Evolutionary conservation across 2,113 vertebrate genomes (phyloP), one percentile per base, ranked within the genome.

Genomic region (Toxotes chatareus): DNA sequence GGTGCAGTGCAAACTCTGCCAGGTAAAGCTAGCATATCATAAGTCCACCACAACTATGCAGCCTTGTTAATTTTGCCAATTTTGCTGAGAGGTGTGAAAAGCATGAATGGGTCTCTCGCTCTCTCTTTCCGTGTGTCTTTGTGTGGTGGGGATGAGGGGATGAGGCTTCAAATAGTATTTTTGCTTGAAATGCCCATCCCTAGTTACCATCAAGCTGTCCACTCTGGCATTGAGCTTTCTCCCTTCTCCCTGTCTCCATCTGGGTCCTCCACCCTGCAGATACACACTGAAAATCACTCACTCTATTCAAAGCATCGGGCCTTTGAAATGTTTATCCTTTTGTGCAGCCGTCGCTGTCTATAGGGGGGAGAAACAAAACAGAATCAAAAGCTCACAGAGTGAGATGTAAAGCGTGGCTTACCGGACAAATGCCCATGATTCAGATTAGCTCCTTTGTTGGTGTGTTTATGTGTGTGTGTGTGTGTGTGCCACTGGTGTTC

Each of bases 271-370:
- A 82, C 82, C 79, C 91, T 82, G 78, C 90, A 89, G 87, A 91
- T 75, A 85, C 80, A 86, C 81, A 85, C 47, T 79, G 87, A 87
- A 93, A 94, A 94, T 92, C 91, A 90, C 84, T 84, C 89, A 78
- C 89, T 90, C 92, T 80, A 91, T 91, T 93, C 90, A 90, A 79
- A 71, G 83, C 57, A 61, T 76, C 34, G 19, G 74, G 73, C 79
- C 89, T 92, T 92, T 93, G 90, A 93, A 93, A 92, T 81, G 91
- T 89, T 92, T 88, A 94, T 94, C 92, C 91, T 85, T 92, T 92
- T 92, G 92, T 91, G 91, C 19, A 42, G 74, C 74, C 12, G 32
- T 77, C 77, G 64, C 80, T 42, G 69, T 82, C 81, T 80, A 83
- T 79, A 70, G 83, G 82, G 66, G 27, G 53, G 46, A 14, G 34